These are phyloP conservation scores for Psephotus haematonotus DNA, from an alignment of 2,113 vertebrate genomes.

Conservation along the genomic window DNA sequence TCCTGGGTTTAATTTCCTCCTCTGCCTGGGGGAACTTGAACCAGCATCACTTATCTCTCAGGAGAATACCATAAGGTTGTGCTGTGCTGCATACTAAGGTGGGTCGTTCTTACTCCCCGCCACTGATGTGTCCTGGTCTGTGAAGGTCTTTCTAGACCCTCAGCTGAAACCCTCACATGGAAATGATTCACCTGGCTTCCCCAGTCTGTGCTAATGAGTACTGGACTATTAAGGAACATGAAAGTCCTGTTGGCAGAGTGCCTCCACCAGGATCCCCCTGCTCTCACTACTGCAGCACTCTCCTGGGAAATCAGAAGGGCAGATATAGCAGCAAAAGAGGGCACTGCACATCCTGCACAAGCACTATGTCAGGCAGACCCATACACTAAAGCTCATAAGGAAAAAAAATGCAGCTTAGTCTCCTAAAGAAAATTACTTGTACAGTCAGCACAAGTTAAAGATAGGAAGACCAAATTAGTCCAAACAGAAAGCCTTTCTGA, in stretches of 20 bases:
- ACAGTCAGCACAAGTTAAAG: neutral
- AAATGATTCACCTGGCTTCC: neutral
- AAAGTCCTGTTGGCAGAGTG: neutral
- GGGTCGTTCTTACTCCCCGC: neutral
- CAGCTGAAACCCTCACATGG: neutral
- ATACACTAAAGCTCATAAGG: neutral
- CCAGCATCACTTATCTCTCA: slow-evolving; percentile 59
- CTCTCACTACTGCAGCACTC: neutral
- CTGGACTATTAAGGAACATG: neutral
- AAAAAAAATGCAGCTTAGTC: neutral
- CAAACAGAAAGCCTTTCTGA: neutral
- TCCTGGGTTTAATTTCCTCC: slow-evolving; percentile 68
- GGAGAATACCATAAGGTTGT: slow-evolving; percentile 50
- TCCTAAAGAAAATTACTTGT: neutral
- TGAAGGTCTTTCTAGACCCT: neutral
- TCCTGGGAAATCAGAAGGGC: neutral
- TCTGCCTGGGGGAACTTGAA: slow-evolving; percentile 63
- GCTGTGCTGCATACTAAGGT: slow-evolving; percentile 63
- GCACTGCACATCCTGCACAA: neutral
- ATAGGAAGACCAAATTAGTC: neutral
- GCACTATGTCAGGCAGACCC: neutral
- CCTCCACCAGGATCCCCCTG: neutral
- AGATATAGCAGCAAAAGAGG: neutral
- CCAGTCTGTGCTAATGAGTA: neutral
- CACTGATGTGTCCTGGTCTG: neutral